Conservation (phyloP, 2,888 invertebrate genomes). For the Parnassius smintheus region DNA sequence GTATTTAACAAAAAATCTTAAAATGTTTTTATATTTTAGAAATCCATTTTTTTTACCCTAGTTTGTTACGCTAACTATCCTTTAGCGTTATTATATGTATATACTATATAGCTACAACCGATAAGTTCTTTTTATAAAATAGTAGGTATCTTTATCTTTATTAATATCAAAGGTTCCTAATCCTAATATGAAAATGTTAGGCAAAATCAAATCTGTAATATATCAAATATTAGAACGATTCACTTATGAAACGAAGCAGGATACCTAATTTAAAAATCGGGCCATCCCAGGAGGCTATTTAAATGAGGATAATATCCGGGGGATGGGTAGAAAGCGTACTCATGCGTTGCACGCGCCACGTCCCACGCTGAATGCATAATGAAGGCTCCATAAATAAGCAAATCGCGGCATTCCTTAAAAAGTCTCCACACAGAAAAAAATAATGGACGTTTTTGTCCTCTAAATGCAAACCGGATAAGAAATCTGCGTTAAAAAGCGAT, state of each 20-base stretch:
- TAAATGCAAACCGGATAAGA: constrained; percentile 19
- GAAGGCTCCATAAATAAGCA: constrained; percentile 39
- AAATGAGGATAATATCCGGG: constrained; percentile 24
- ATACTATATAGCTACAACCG: too few species aligned
- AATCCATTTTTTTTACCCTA: too few species aligned
- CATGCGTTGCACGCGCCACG: constrained; percentile 35
- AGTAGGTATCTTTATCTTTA: too few species aligned
- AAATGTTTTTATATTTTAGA: too few species aligned
- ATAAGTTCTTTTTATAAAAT: too few species aligned
- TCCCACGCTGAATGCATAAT: constrained; percentile 43
- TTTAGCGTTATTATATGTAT: too few species aligned
- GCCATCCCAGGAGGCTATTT: constrained; percentile 18
- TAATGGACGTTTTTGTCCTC: constrained; percentile 17
- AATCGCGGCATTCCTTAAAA: constrained; percentile 36
- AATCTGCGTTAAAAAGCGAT: constrained; percentile 14
- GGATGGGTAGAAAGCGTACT: constrained; percentile 21
- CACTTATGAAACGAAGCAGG: constrained; percentile 4
- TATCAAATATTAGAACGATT: too few species aligned
- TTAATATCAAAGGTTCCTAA: too few species aligned
- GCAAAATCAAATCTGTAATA: too few species aligned
- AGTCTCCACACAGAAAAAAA: constrained; percentile 15
- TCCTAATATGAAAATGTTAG: too few species aligned
- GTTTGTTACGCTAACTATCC: too few species aligned
- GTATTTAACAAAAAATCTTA: too few species aligned
- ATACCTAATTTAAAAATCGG: constrained; percentile 22